A percentile compares a stretch with the other conserved stretches of the same genome.
phyloP scores from a whole-genome alignment of 2,113 vertebrate genomes.

The Hipposideros armiger region DNA sequence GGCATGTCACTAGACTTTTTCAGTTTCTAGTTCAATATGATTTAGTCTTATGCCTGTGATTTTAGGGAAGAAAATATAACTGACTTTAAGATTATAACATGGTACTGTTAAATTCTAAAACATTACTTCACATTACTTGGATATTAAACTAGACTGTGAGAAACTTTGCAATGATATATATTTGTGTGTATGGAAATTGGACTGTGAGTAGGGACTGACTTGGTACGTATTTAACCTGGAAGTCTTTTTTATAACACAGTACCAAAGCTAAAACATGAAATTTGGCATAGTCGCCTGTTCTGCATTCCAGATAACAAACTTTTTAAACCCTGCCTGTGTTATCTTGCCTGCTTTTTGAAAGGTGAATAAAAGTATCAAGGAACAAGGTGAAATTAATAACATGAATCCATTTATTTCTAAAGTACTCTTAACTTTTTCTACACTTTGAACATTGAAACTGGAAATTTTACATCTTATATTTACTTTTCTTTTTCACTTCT shows the following conservation, averaged over 20 bases:
- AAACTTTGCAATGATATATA: neutral
- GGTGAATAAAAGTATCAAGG: neutral
- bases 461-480: slow-evolving; percentile 3
- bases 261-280: slow-evolving; percentile 29
- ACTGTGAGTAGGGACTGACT: neutral
- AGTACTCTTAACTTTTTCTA: slow-evolving; percentile 40
- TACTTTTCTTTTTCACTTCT: slow-evolving; percentile 64
- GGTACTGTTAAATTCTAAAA: slow-evolving; percentile 65
- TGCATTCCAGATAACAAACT: neutral
- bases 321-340: neutral
- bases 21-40: slow-evolving; percentile 81
- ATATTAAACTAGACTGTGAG: neutral
- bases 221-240: slow-evolving; percentile 45
- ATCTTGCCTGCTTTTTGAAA: neutral
- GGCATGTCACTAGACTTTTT: slow-evolving; percentile 84
- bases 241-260: neutral
- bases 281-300: slow-evolving; percentile 23
- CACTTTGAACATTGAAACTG: neutral
- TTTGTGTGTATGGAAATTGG: slow-evolving; percentile 50
- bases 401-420: slow-evolving; percentile 51
- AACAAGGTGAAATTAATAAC: neutral
- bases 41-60: slow-evolving; percentile 76
- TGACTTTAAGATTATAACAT: slow-evolving; percentile 75
- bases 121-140: slow-evolving; percentile 41
- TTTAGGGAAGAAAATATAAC: slow-evolving; percentile 65